A percentile compares a stretch with the other conserved stretches of the same genome.
These are phyloP conservation scores for Iphiclides podalirius DNA, from an alignment of 2,888 invertebrate genomes.

Conservation along the genomic window DNA sequence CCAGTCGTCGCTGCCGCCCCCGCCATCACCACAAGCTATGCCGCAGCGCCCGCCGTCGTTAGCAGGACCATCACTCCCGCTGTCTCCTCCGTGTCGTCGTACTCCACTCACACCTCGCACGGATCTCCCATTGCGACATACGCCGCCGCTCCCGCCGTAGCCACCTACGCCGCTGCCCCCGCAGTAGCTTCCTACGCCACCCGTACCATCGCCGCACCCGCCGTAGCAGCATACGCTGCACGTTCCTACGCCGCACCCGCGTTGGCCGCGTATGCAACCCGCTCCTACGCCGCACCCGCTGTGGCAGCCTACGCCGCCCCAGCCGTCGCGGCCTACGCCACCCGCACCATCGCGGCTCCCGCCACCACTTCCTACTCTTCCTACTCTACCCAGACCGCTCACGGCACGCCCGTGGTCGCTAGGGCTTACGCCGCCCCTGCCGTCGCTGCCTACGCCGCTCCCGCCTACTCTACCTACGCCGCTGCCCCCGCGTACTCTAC, in stretches of 20 bases:
- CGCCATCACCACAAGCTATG: constrained; percentile 54
- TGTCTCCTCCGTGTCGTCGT: constrained; percentile 39
- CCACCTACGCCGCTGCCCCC: constrained; percentile 40
- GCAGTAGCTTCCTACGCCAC: constrained; percentile 35
- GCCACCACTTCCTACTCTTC: constrained; percentile 30
- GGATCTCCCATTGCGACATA: constrained; percentile 49
- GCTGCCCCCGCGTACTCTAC: constrained; percentile 36
- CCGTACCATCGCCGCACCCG: constrained; percentile 58
- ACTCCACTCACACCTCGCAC: constrained; percentile 49
- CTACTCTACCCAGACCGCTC: constrained; percentile 38
- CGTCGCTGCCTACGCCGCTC: constrained; percentile 28
- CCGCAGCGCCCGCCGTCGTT: constrained; percentile 48
- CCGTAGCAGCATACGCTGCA: constrained; percentile 36
- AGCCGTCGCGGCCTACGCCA: constrained; percentile 33
- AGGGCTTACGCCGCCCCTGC: constrained; percentile 31
- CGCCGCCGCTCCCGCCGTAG: constrained; percentile 54
- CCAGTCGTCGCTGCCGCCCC: constrained; percentile 40
- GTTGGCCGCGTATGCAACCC: constrained; percentile 38
- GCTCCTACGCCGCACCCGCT: constrained; percentile 44
- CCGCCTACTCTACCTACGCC: constrained; percentile 38
- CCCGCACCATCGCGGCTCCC: constrained; percentile 57
- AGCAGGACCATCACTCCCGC: constrained; percentile 37
- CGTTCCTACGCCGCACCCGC: constrained; percentile 47
- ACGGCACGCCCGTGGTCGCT: constrained; percentile 33
- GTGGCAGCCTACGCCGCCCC: constrained; percentile 50